These are phyloP conservation scores for Tinamus guttatus DNA, from an alignment of 2,113 vertebrate genomes.

Conservation along the genomic window DNA sequence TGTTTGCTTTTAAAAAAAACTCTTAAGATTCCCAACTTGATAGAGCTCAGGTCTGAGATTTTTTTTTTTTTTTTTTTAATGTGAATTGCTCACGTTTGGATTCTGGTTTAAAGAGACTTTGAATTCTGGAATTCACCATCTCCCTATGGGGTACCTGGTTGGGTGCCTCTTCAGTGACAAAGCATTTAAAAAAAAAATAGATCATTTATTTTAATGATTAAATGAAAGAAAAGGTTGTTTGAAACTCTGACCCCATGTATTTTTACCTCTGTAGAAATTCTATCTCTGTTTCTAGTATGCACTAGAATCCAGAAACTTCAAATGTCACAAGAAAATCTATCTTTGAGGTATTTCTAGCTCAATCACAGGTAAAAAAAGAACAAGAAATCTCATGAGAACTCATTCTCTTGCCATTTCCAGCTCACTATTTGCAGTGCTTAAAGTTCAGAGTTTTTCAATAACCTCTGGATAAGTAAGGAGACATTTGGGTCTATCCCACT, in stretches of 20 bases:
- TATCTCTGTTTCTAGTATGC: background rate
- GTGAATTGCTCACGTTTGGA: background rate
- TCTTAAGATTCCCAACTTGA: background rate
- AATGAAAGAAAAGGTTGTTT: background rate
- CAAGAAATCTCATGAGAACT: conserved; percentile 8
- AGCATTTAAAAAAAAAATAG: background rate
- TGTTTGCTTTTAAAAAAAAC: background rate
- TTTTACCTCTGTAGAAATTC: background rate
- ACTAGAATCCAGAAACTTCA: background rate
- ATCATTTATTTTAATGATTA: conserved; percentile 42
- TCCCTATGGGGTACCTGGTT: background rate
- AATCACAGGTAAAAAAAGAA: conserved; percentile 25
- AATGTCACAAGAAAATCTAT: conserved; percentile 20
- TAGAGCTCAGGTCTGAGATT: background rate
- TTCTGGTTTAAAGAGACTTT: conserved; percentile 31
- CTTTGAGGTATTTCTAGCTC: conserved; percentile 56
- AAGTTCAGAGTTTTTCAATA: conserved; percentile 51
- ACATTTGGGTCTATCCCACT: background rate
- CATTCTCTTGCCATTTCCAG: background rate
- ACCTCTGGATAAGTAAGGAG: conserved; percentile 38
- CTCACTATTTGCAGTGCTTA: background rate
- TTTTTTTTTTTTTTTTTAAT: too few relatives aligned
- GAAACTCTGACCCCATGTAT: conserved; percentile 36
- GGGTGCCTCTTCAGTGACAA: background rate
- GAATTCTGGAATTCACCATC: background rate